Evolutionary conservation across 1,140 invertebrate species (phyloP).

Genomic region (Tetramorium simillimum): DNA sequence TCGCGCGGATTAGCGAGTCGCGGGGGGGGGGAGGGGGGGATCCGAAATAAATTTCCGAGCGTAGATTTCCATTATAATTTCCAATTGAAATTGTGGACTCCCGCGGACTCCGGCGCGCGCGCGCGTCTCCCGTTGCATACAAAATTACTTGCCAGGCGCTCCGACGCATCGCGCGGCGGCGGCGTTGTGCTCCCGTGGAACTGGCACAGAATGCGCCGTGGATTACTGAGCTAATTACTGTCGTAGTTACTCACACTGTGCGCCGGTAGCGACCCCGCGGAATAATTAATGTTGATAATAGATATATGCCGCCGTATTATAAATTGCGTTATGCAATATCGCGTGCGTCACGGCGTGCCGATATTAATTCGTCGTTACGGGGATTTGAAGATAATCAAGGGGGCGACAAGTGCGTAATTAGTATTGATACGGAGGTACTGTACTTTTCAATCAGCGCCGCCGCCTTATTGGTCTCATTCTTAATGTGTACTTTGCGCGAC

Average conservation of each 20-base stretch:
- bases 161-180: conserved; percentile 3
- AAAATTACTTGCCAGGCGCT: conserved; percentile 47
- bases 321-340: conserved; percentile 40
- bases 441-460: not conserved
- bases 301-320: conserved; percentile 45
- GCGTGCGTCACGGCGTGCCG: not conserved
- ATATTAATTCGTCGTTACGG: conserved; percentile 43
- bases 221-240: conserved; percentile 60
- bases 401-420: conserved; percentile 1
- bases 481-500: not conserved
- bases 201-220: conserved; percentile 44
- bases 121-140: conserved; percentile 46
- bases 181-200: conserved; percentile 30
- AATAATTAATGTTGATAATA: conserved; percentile 58
- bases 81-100: conserved; percentile 56
- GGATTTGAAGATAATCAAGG: conserved; percentile 14
- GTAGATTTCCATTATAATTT: conserved; percentile 58
- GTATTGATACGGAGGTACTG: not conserved
- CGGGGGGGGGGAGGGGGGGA: not conserved
- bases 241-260: conserved; percentile 50
- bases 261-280: conserved; percentile 32
- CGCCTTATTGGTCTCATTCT: not conserved
- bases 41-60: conserved; percentile 38
- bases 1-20: conserved; percentile 27
- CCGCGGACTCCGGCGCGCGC: conserved; percentile 25